Evolutionary conservation across 2,888 invertebrate genomes (phyloP), one percentile per base, ranked within the genome.

Genomic region (Mimumesa dahlbomi): DNA sequence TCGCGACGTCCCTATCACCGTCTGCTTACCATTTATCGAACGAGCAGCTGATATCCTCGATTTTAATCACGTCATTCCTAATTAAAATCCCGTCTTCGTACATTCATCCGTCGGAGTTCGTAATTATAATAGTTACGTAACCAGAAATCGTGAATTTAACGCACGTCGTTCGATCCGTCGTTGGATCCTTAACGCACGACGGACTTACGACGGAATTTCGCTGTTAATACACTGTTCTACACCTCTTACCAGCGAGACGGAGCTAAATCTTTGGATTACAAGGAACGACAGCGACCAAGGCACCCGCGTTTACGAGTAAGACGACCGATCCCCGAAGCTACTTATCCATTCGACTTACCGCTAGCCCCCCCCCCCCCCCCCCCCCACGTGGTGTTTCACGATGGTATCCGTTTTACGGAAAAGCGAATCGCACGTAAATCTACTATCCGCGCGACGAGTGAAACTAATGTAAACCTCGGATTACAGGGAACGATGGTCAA

Each of bases 241-340:
- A 13, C 42, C 22, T 36, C 14, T 19, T 3, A 49, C 25, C 2
- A 22, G 7, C 6, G 56, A 62, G 56, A 57, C 57, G 4, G 43
- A 22, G 22, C 46, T 68, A 70, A 56, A 68, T 56, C 68, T 59
- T 56, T 34, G 61, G 50, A 67, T 70, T 70, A 70, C 42, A 70
- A 62, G 67, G 61, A 62, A 31, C 61, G 50, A 42, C 53, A 22
- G 38, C 9, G 40, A 13, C 14, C 57, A 40, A 54, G 40, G 46
- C 36, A 25, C 25, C 21, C 25, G 21, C 29, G 46, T 57, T 46
- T 42, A 34, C 11, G 6, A 9, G 53, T 31, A 16, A 22, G 13
- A 36, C 18, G 43, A 53, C 14, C 52, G 31, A 58, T 52, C 46
- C 42, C 50, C 56, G 18, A 38, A 66, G 25, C 48, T 29, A 45